These are phyloP conservation scores for Anguilla marmorata DNA, from an alignment of 2,797 vertebrate genomes.

Conservation along the genomic window DNA sequence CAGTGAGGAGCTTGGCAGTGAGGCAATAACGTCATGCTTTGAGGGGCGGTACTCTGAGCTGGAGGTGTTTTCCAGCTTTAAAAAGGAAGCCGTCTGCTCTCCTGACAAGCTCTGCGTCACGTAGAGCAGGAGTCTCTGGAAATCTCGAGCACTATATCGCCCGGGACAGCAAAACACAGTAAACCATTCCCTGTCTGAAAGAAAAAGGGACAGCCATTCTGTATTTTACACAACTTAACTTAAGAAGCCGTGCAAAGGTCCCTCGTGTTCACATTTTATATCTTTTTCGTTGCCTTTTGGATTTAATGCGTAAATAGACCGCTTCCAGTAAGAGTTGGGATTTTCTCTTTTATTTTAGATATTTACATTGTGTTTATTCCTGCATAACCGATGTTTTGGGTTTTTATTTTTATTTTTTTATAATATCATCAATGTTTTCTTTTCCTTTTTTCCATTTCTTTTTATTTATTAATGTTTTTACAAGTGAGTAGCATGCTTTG, in stretches of 20 bases:
- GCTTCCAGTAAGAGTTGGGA: slow-evolving; percentile 1
- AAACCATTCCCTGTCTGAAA: slow-evolving; percentile 41
- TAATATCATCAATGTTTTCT: slow-evolving; percentile 17
- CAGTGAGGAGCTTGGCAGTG: slow-evolving; percentile 20
- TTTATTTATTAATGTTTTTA: slow-evolving; percentile 7
- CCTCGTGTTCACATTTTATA: slow-evolving; percentile 19
- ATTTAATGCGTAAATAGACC: slow-evolving; percentile 32
- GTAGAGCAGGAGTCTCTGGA: slow-evolving; percentile 72
- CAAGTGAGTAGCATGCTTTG: slow-evolving; percentile 20
- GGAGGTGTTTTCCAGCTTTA: slow-evolving; percentile 96
- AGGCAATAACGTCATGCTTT: slow-evolving; percentile 72
- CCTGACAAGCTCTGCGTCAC: slow-evolving; percentile 82
- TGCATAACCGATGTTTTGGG: slow-evolving; percentile 13
- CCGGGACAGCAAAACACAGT: slow-evolving; percentile 55
- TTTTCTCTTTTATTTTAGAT: slow-evolving; percentile 22
- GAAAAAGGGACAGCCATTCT: slow-evolving; percentile 24
- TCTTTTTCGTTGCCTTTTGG: slow-evolving; percentile 34
- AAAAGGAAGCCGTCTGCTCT: slow-evolving; percentile 78
- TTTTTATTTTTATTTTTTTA: not conserved
- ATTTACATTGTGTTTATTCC: slow-evolving; percentile 14
- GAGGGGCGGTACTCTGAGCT: slow-evolving; percentile 69
- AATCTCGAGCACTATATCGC: slow-evolving; percentile 56
- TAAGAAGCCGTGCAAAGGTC: slow-evolving; percentile 17
- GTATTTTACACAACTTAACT: slow-evolving; percentile 35
- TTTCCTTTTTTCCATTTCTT: not conserved